A percentile compares a stretch with the other conserved stretches of the same genome.
These are phyloP conservation scores for Campopleginae sp. DNA, from an alignment of 2,888 invertebrate species.

Conservation along the genomic window DNA sequence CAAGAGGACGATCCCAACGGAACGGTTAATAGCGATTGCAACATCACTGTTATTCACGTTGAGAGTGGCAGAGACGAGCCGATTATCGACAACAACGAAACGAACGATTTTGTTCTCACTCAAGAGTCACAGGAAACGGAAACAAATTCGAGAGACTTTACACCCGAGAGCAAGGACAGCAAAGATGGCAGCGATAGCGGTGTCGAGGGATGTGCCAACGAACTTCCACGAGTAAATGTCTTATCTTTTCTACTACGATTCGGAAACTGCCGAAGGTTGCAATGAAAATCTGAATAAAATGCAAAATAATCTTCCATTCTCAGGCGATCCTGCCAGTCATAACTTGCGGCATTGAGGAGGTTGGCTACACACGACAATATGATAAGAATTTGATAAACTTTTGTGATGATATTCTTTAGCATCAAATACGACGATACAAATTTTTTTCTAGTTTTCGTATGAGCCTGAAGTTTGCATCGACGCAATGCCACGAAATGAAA, in stretches of 20 bases:
- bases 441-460: too few species aligned
- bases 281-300: too few species aligned
- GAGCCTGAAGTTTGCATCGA: too few species aligned
- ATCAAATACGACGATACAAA: too few species aligned
- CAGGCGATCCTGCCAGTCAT: too few species aligned
- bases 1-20: slow-evolving; percentile 74
- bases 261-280: background rate
- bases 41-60: slow-evolving; percentile 81
- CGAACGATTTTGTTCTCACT: slow-evolving; percentile 42
- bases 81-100: slow-evolving; percentile 60
- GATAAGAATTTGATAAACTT: too few species aligned
- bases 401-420: too few species aligned
- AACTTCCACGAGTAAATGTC: slow-evolving; percentile 81
- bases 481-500: too few species aligned
- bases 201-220: slow-evolving; percentile 88
- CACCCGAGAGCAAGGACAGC: slow-evolving; percentile 78
- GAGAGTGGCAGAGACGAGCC: slow-evolving; percentile 61
- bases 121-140: slow-evolving; percentile 58
- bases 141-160: slow-evolving; percentile 72
- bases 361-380: too few species aligned
- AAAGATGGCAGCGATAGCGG: slow-evolving; percentile 93
- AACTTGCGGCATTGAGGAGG: too few species aligned
- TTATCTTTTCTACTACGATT: background rate
- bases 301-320: too few species aligned
- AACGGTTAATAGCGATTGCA: slow-evolving; percentile 80